Conservation (phyloP, 2,113 vertebrate genomes). For the Prunella fulvescens region DNA sequence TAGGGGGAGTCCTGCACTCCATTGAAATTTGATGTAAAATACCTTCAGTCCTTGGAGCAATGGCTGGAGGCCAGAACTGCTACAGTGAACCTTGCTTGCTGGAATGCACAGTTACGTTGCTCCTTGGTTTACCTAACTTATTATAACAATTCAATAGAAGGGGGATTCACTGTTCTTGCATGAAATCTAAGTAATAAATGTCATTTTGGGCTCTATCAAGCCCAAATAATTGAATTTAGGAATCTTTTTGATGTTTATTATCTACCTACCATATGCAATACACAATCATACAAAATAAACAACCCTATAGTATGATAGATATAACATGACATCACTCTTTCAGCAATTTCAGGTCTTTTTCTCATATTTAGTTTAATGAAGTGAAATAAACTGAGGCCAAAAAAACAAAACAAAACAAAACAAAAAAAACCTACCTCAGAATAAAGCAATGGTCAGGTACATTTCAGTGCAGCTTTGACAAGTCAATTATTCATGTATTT, state of each 20-base stretch:
- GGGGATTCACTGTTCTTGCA: neutral
- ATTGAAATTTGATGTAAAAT: neutral
- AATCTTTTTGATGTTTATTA: neutral
- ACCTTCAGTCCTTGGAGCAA: neutral
- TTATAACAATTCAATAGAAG: neutral
- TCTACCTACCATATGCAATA: neutral
- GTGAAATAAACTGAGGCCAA: neutral
- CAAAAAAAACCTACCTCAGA: neutral
- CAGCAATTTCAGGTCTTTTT: neutral
- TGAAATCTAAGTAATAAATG: neutral
- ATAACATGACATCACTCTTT: neutral
- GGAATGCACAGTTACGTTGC: neutral
- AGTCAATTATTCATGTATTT: neutral
- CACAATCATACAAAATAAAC: neutral
- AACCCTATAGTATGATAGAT: neutral
- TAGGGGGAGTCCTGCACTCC: neutral
- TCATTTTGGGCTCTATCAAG: neutral
- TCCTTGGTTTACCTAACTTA: neutral
- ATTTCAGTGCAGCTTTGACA: neutral
- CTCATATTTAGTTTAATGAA: neutral
- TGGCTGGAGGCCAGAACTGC: neutral
- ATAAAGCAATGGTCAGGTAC: neutral
- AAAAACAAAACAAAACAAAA: neutral
- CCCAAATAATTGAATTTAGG: neutral
- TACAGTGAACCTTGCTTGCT: neutral